A percentile compares a stretch with the other conserved stretches of the same genome.
phyloP scores from a whole-genome alignment of 37 sponge, comb jelly and placozoan species.

The Aplysina aerophoba region DNA sequence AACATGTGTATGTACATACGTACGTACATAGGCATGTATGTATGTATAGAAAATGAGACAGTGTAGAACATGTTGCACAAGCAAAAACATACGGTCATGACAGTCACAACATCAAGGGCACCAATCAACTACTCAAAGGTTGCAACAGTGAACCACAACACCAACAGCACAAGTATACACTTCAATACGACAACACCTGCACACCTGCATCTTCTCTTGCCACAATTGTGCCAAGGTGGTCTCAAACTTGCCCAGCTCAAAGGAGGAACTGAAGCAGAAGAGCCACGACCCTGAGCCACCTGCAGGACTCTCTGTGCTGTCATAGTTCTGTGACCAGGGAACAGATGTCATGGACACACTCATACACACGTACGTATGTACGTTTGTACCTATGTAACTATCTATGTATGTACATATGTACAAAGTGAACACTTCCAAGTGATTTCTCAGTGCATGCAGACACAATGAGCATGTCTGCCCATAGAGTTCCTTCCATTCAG shows the following conservation, averaged over 20 bases:
- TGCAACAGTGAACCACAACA: slow-evolving; percentile 3
- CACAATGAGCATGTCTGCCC: too few relatives aligned
- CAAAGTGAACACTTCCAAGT: slow-evolving; percentile 9
- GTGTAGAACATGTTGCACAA: too few relatives aligned
- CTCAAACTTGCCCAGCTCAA: slow-evolving; percentile 81
- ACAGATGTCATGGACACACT: too few relatives aligned
- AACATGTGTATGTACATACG: background rate
- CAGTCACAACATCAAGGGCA: background rate
- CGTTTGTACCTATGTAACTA: too few relatives aligned
- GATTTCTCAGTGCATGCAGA: too few relatives aligned
- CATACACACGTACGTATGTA: too few relatives aligned
- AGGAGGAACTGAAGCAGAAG: slow-evolving; percentile 76
- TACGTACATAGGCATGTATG: background rate
- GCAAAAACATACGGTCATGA: too few relatives aligned
- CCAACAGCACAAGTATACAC: too few relatives aligned
- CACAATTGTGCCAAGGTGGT: slow-evolving; percentile 48
- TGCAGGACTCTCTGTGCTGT: slow-evolving; percentile 22
- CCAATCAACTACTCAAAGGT: background rate
- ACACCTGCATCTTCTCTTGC: slow-evolving; percentile 64
- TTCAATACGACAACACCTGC: background rate
- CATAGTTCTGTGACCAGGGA: slow-evolving; percentile 34
- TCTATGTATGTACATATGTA: background rate
- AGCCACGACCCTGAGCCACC: slow-evolving; percentile 67
- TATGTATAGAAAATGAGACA: too few relatives aligned
- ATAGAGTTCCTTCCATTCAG: too few relatives aligned